phyloP scores from a whole-genome alignment of 2,888 invertebrate species.

The Dexiosoma caninum region DNA sequence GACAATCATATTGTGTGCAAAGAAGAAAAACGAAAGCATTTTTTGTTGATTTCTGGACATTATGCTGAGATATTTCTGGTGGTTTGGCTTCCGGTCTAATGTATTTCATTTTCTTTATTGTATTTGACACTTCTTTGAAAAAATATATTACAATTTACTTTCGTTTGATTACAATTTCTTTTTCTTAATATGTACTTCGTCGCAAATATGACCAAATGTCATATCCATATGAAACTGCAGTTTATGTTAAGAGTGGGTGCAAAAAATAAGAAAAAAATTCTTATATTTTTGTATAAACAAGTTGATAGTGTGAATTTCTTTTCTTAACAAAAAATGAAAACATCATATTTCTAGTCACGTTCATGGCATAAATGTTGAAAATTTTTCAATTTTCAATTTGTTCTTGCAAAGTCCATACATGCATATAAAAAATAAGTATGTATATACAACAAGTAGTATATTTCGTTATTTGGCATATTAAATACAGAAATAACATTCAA shows the following conservation, averaged over 20 bases:
- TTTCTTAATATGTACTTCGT: not conserved
- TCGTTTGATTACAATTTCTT: not conserved
- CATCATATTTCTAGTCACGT: slow-evolving; percentile 75
- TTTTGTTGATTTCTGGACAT: not conserved
- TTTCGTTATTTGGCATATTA: slow-evolving; percentile 43
- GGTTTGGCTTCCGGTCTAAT: slow-evolving; percentile 51
- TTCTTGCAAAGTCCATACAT: slow-evolving; percentile 60
- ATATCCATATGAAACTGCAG: slow-evolving; percentile 55
- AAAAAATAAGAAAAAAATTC: slow-evolving; percentile 24
- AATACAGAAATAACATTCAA: slow-evolving; percentile 37
- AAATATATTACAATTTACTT: slow-evolving; percentile 19
- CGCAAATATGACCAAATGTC: slow-evolving; percentile 54
- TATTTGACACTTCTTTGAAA: slow-evolving; percentile 48
- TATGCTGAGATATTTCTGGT: slow-evolving; percentile 37
- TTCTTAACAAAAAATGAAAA: slow-evolving; percentile 54
- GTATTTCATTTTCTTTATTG: slow-evolving; percentile 44
- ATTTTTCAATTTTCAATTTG: slow-evolving; percentile 64
- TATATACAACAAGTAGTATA: not conserved
- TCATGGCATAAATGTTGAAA: slow-evolving; percentile 71
- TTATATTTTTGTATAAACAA: slow-evolving; percentile 45
- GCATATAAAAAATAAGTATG: slow-evolving; percentile 25
- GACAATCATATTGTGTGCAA: too few relatives aligned
- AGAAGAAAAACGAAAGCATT: too few relatives aligned
- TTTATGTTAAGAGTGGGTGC: slow-evolving; percentile 33
- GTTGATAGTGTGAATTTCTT: not conserved